Evolutionary conservation across 2,797 vertebrate species (phyloP).

Genomic region (Australoheros facetus): DNA sequence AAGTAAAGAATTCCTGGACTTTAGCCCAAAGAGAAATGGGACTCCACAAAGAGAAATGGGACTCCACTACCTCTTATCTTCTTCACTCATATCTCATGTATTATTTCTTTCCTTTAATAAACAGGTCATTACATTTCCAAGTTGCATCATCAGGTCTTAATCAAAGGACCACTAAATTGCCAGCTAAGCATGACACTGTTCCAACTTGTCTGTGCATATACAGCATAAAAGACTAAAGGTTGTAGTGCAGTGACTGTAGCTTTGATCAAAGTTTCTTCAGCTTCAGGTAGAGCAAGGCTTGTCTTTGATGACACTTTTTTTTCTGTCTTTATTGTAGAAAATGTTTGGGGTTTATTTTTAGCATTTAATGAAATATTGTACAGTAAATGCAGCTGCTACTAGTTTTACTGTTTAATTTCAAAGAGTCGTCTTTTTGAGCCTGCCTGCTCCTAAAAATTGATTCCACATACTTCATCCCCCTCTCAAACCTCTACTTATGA

Average conservation of each 20-base stretch:
- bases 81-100: constrained; percentile 28
- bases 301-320: not conserved
- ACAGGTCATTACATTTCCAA: constrained; percentile 23
- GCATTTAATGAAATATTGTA: not conserved
- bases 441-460: constrained; percentile 21
- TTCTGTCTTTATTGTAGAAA: constrained; percentile 8
- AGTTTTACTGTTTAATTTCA: not conserved
- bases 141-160: constrained; percentile 49
- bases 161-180: constrained; percentile 39
- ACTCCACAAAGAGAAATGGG: not conserved
- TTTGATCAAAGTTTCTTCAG: constrained; percentile 53
- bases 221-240: constrained; percentile 58
- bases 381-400: not conserved
- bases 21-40: constrained; percentile 25
- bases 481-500: constrained; percentile 20
- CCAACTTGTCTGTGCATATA: constrained; percentile 33
- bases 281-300: constrained; percentile 24
- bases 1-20: constrained; percentile 51
- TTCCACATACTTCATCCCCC: constrained; percentile 34
- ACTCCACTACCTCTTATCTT: constrained; percentile 23
- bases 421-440: constrained; percentile 8
- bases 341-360: not conserved
- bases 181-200: constrained; percentile 46
- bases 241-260: constrained; percentile 25
- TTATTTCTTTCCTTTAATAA: constrained; percentile 58